Evolutionary conservation across 2,113 vertebrate genomes (phyloP).

Genomic region (Oncorhynchus masou): DNA sequence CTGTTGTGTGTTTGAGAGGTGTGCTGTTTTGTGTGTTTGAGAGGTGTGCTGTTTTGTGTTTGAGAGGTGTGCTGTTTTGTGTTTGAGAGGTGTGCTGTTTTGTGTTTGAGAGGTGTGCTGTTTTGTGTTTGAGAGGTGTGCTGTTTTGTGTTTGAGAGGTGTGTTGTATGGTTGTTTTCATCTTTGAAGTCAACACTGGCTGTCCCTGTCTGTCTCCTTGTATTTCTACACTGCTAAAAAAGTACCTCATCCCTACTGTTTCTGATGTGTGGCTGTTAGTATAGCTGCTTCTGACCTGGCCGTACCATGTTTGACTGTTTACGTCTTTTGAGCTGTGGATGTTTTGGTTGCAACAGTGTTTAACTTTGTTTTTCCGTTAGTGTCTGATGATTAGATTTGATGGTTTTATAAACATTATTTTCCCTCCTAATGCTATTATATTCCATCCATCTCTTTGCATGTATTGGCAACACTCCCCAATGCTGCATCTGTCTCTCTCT

Average conservation of each 20-base stretch:
- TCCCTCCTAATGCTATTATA: constrained; percentile 20
- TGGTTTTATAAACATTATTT: constrained; percentile 15
- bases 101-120: too few species aligned
- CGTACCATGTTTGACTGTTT: constrained; percentile 40
- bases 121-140: constrained; percentile 36
- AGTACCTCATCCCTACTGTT: constrained; percentile 18
- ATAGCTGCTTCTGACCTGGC: constrained; percentile 33
- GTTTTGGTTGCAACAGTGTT: constrained; percentile 37
- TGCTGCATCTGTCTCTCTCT: constrained; percentile 58
- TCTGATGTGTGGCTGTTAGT: background rate
- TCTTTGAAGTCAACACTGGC: constrained; percentile 56
- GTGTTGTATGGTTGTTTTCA: constrained; percentile 54
- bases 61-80: too few species aligned
- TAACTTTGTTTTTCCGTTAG: constrained; percentile 22
- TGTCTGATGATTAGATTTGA: background rate
- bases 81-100: constrained; percentile 32
- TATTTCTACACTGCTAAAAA: constrained; percentile 44
- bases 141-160: constrained; percentile 12
- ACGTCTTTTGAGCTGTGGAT: constrained; percentile 42
- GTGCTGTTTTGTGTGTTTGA: constrained; percentile 30
- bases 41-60: constrained; percentile 23
- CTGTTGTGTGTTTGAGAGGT: background rate
- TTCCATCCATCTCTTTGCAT: constrained; percentile 57
- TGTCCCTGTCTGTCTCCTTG: constrained; percentile 36
- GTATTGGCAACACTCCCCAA: constrained; percentile 28